Percentiles rank a stretch among this genome's conserved stretches.
Evolutionary conservation across 2,888 invertebrate genomes (phyloP).

Genomic region (Zygothrica quintamaculata): DNA sequence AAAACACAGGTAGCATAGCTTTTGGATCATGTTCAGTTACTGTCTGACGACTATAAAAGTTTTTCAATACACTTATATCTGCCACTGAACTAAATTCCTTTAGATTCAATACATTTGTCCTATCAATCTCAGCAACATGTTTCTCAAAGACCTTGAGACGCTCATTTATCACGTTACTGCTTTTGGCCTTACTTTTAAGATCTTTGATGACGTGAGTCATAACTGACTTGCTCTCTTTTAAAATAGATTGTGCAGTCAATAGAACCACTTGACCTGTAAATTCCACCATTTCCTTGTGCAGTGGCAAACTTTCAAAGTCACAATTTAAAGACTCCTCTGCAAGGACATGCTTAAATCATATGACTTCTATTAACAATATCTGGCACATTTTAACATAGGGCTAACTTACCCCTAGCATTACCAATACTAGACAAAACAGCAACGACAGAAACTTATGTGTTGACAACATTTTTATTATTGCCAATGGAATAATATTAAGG

Average conservation of each 20-base stretch:
- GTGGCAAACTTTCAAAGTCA: constrained; percentile 8
- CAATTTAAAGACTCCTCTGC: background rate
- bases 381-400: too few relatives aligned
- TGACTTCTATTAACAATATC: too few relatives aligned
- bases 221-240: background rate
- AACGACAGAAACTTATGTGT: too few relatives aligned
- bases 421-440: too few relatives aligned
- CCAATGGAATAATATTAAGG: too few relatives aligned
- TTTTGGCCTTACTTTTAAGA: constrained; percentile 5
- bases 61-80: constrained; percentile 12
- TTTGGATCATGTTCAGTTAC: background rate
- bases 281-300: constrained; percentile 18
- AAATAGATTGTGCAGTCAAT: constrained; percentile 7
- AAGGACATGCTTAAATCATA: background rate
- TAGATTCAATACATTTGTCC: constrained; percentile 3
- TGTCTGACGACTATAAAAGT: constrained; percentile 12
- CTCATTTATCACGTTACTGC: background rate
- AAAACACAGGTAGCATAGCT: background rate
- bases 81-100: constrained; percentile 7
- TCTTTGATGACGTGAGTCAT: constrained; percentile 4
- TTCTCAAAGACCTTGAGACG: constrained; percentile 8
- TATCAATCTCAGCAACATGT: constrained; percentile 12
- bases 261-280: constrained; percentile 21
- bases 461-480: too few relatives aligned
- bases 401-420: too few relatives aligned